Percentiles rank a stretch among this genome's conserved stretches.
Evolutionary conservation across 2,113 vertebrate species (phyloP).

Genomic region (Dascyllus trimaculatus): DNA sequence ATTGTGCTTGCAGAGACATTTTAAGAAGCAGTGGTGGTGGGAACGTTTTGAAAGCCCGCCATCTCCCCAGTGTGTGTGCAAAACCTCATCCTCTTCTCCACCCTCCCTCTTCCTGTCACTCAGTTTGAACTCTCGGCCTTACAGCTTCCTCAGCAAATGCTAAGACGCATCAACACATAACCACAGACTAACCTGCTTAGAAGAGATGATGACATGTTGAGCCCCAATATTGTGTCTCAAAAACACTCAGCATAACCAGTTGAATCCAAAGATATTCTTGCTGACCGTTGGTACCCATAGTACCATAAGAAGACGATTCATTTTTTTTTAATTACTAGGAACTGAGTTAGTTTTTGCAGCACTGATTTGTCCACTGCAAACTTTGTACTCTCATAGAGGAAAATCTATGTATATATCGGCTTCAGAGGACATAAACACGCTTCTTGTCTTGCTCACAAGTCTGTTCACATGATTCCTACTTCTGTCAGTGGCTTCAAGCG

Average conservation of each 20-base stretch:
- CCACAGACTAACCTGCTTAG: slow-evolving; percentile 12
- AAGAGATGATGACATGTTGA: background rate
- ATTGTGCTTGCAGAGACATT: background rate
- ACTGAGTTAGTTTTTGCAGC: background rate
- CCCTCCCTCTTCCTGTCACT: slow-evolving; percentile 44
- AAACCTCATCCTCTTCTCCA: slow-evolving; percentile 21
- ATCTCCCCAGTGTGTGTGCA: background rate
- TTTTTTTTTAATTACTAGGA: background rate
- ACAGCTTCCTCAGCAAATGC: background rate
- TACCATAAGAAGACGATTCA: no score
- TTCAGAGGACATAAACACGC: background rate
- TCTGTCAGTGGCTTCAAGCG: background rate
- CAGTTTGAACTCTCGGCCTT: slow-evolving; percentile 10
- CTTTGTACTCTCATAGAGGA: background rate
- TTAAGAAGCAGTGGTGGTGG: slow-evolving; percentile 22
- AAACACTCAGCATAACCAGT: background rate
- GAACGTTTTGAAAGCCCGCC: background rate
- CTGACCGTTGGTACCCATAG: no score
- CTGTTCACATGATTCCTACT: slow-evolving; percentile 31
- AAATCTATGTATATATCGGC: background rate
- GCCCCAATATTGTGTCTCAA: background rate
- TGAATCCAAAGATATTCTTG: background rate
- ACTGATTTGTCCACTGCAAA: background rate
- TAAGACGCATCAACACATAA: background rate
- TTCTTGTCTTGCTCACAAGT: slow-evolving; percentile 22